Evolutionary conservation across 2,113 vertebrate species (phyloP).

Genomic region (Xerus inauris): DNA sequence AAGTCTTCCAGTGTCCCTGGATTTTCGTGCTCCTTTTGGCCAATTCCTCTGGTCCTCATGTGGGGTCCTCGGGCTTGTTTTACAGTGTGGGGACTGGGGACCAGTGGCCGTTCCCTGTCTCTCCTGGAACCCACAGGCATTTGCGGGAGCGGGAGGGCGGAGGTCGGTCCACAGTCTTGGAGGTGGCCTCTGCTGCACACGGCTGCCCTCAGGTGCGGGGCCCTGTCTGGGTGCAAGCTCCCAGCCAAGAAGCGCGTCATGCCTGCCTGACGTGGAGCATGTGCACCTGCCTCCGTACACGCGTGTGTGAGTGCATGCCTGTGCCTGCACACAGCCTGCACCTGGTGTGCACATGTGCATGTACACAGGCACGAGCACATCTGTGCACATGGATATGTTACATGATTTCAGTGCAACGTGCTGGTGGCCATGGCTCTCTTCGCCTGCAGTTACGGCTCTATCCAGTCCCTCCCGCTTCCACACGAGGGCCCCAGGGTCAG

Average conservation of each 20-base stretch:
- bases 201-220: not conserved
- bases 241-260: not conserved
- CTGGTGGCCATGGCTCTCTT: too few species aligned
- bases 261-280: not conserved
- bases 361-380: not conserved
- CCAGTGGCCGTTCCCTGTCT: too few species aligned
- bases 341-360: not conserved
- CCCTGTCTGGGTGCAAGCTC: not conserved
- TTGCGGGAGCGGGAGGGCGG: not conserved
- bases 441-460: too few species aligned
- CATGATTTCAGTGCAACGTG: too few species aligned
- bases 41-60: not conserved
- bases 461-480: not conserved
- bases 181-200: not conserved
- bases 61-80: not conserved
- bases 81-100: not conserved
- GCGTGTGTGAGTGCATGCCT: too few species aligned
- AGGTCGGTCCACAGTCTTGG: too few species aligned
- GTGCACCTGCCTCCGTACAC: too few species aligned
- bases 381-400: too few species aligned
- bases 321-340: too few species aligned
- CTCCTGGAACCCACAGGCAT: too few species aligned
- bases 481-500: too few species aligned
- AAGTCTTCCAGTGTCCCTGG: rapidly evolving
- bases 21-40: not conserved